Conservation (phyloP, 2,113 vertebrate genomes). For the Crotalus tigris region DNA sequence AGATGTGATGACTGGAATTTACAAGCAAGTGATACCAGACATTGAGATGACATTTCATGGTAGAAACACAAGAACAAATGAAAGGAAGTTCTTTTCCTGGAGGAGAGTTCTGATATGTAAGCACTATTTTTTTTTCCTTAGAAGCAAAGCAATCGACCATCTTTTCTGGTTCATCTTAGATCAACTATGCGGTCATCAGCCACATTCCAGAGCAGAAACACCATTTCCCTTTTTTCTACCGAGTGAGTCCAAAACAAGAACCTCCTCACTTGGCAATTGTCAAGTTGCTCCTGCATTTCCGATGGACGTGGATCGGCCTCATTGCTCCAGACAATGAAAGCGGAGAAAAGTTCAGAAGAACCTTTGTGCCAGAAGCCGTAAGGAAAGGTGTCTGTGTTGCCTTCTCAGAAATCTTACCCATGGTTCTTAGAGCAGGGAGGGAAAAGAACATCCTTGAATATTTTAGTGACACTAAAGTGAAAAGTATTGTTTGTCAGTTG, state of each 20-base stretch:
- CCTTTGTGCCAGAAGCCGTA: not conserved
- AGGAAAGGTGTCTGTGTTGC: not conserved
- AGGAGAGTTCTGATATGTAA: not conserved
- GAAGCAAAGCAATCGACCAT: not conserved
- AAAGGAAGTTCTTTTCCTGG: not conserved
- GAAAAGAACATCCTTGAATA: accelerated
- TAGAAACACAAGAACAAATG: not conserved
- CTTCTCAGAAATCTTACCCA: not conserved
- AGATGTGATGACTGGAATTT: accelerated
- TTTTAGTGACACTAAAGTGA: not conserved
- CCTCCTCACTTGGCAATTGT: not conserved
- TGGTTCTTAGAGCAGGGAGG: accelerated
- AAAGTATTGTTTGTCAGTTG: not conserved
- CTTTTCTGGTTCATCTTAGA: not conserved
- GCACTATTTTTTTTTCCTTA: not conserved
- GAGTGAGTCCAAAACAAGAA: not conserved
- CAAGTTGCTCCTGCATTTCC: not conserved
- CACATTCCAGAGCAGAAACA: not conserved
- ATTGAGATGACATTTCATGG: too few species aligned
- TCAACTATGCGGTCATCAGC: not conserved
- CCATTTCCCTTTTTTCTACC: not conserved
- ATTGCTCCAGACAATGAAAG: not conserved
- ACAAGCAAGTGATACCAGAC: not conserved
- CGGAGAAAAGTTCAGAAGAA: not conserved
- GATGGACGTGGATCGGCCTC: not conserved